Evolutionary conservation across 2,888 invertebrate genomes (phyloP).

Genomic region (Microdon myrmicae): DNA sequence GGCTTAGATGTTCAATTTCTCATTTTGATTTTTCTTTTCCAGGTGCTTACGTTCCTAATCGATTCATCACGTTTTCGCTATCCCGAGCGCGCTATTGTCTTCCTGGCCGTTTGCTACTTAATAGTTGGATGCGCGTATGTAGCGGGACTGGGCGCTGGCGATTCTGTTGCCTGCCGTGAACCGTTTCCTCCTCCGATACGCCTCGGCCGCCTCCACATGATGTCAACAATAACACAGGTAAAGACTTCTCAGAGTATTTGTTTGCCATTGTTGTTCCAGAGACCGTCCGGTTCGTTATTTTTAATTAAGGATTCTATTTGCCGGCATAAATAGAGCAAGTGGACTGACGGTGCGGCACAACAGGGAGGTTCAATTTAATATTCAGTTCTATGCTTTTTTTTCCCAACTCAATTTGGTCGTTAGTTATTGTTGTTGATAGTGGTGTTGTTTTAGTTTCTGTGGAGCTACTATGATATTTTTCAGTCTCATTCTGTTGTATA

Average conservation of each 20-base stretch:
- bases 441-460: conserved; percentile 10
- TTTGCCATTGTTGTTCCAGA: background rate
- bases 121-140: conserved; percentile 94
- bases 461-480: conserved; percentile 6
- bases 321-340: conserved; percentile 7
- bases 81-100: conserved; percentile 97
- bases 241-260: conserved; percentile 57
- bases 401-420: background rate
- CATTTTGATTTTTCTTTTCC: conserved; percentile 40
- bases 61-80: conserved; percentile 96
- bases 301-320: conserved; percentile 43
- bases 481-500: conserved; percentile 21
- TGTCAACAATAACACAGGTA: conserved; percentile 88
- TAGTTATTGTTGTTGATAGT: conserved; percentile 5
- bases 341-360: background rate
- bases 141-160: conserved; percentile 84
- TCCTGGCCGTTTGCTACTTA: conserved; percentile 94
- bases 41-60: conserved; percentile 89
- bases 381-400: conserved; percentile 10
- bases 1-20: conserved; percentile 6
- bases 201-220: conserved; percentile 78
- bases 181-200: conserved; percentile 79
- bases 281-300: conserved; percentile 14
- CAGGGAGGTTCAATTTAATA: conserved; percentile 19
- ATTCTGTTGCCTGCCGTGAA: conserved; percentile 84